phyloP scores from a whole-genome alignment of 2,113 vertebrate species.

The Pygoscelis antarcticus region DNA sequence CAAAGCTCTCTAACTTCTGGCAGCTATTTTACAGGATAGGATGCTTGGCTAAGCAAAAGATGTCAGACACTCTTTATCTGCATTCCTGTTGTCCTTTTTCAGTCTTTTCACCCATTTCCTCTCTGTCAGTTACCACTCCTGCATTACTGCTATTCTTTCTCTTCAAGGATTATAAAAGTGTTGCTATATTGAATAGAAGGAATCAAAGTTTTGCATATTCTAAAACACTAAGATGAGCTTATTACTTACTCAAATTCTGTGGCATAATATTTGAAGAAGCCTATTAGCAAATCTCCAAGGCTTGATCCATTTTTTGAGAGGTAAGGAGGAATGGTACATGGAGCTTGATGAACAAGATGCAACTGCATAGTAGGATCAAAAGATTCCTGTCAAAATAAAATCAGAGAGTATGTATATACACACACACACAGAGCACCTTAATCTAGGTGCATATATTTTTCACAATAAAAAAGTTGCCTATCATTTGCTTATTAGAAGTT shows the following conservation, averaged over 20 bases:
- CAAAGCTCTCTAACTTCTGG: background rate
- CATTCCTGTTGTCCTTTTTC: background rate
- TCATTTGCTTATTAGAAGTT: background rate
- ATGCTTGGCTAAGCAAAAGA: background rate
- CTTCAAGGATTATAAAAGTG: background rate
- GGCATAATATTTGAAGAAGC: slow-evolving; percentile 94
- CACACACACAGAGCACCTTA: background rate
- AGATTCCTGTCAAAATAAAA: slow-evolving; percentile 81
- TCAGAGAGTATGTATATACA: background rate
- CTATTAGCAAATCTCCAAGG: slow-evolving; percentile 90
- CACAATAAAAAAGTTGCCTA: background rate
- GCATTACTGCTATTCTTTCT: background rate
- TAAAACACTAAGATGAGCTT: background rate
- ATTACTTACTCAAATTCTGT: slow-evolving; percentile 90
- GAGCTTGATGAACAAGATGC: slow-evolving; percentile 84
- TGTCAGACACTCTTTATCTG: background rate
- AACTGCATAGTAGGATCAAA: slow-evolving; percentile 87
- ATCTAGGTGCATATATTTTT: background rate
- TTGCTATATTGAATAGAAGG: background rate
- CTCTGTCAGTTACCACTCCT: background rate
- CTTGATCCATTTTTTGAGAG: slow-evolving; percentile 86
- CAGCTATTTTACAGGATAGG: background rate
- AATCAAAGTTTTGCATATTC: background rate
- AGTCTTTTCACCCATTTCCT: background rate
- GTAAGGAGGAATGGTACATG: slow-evolving; percentile 83